These are phyloP conservation scores for Coryphaenoides rupestris DNA, from an alignment of 2,113 vertebrate genomes.

Conservation along the genomic window DNA sequence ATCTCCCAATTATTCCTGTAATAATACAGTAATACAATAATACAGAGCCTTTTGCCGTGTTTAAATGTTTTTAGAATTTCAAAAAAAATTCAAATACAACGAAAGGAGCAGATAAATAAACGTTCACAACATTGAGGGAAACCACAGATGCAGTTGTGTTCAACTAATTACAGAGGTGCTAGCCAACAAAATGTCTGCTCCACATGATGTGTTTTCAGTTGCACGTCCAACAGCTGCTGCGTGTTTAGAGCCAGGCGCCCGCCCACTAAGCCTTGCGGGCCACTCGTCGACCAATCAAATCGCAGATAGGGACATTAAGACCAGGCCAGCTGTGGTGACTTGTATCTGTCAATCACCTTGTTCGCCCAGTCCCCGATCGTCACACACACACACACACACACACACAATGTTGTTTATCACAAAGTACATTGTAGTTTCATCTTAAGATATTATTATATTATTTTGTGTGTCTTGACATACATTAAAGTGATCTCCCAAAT, in stretches of 20 bases:
- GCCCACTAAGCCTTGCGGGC: constrained; percentile 55
- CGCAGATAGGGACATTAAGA: constrained; percentile 21
- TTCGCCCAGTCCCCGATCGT: constrained; percentile 7
- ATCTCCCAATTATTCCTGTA: too few species aligned
- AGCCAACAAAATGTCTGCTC: constrained; percentile 62
- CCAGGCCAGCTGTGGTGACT: constrained; percentile 63
- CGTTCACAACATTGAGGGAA: too few species aligned
- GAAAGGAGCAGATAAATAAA: too few species aligned
- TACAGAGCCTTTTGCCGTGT: too few species aligned
- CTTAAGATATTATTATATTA: too few species aligned
- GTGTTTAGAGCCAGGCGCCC: constrained; percentile 66
- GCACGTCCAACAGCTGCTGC: constrained; percentile 58
- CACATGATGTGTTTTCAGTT: constrained; percentile 48
- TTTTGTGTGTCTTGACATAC: too few species aligned
- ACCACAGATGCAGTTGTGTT: background rate
- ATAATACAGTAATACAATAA: too few species aligned
- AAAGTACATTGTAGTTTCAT: too few species aligned
- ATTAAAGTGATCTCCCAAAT: too few species aligned
- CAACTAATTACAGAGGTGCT: background rate
- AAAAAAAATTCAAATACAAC: too few species aligned
- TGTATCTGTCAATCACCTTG: constrained; percentile 60
- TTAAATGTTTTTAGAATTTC: too few species aligned
- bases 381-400: constrained; percentile 5
- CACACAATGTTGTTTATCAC: constrained; percentile 4
- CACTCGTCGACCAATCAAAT: constrained; percentile 61